phyloP scores from a whole-genome alignment of 2,888 invertebrate species.

The Alcis repandata region DNA sequence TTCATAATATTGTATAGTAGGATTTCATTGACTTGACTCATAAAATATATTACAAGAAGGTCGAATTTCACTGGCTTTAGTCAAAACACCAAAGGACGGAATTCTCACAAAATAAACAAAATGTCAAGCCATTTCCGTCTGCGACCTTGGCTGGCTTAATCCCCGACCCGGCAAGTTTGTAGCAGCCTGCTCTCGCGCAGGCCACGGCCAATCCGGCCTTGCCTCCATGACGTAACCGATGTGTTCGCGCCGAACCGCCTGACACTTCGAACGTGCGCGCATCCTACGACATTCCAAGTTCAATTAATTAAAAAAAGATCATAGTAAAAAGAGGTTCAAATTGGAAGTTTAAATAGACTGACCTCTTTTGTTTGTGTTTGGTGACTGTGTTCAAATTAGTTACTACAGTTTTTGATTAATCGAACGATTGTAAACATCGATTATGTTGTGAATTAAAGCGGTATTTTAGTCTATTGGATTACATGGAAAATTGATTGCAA shows the following conservation, averaged over 20 bases:
- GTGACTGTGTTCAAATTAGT: constrained; percentile 5
- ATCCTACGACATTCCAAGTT: constrained; percentile 47
- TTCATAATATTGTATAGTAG: too few relatives aligned
- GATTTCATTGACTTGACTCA: too few relatives aligned
- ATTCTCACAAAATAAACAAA: constrained; percentile 50
- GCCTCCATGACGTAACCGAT: constrained; percentile 75
- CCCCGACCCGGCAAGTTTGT: constrained; percentile 65
- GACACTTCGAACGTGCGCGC: constrained; percentile 69
- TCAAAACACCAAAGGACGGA: constrained; percentile 40
- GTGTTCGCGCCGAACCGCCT: constrained; percentile 58
- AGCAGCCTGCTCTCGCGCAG: constrained; percentile 56
- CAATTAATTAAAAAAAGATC: constrained; percentile 9
- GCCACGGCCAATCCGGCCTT: constrained; percentile 60
- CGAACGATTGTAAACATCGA: constrained; percentile 18
- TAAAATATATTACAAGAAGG: too few relatives aligned
- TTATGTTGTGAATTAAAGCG: constrained; percentile 15
- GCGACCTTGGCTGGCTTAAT: constrained; percentile 67
- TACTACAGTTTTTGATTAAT: background rate
- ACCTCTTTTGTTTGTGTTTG: constrained; percentile 8
- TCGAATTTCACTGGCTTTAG: too few relatives aligned
- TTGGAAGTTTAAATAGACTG: background rate
- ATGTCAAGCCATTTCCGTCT: constrained; percentile 55
- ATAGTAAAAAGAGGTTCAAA: background rate
- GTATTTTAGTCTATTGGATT: background rate
- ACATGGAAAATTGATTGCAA: background rate